These are phyloP conservation scores for Acanthiza pusilla DNA, from an alignment of 2,797 vertebrate species.

Conservation along the genomic window DNA sequence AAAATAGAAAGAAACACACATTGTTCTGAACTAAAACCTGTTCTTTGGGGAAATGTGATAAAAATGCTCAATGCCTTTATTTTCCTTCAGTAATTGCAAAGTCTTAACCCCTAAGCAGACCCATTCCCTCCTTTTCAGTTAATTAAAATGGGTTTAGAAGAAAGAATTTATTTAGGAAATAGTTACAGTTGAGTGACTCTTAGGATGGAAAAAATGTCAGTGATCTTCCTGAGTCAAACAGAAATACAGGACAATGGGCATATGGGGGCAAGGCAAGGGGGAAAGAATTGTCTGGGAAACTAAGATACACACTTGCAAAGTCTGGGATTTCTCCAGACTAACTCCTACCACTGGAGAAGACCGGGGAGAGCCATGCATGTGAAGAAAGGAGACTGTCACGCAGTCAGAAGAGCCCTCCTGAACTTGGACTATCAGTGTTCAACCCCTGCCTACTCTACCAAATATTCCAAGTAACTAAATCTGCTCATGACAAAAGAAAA, in stretches of 20 bases:
- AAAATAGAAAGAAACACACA: background rate
- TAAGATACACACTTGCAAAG: background rate
- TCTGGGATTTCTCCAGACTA: background rate
- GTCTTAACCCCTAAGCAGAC: background rate
- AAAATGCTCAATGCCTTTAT: background rate
- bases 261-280: background rate
- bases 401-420: background rate
- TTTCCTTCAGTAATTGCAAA: background rate
- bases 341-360: background rate
- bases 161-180: background rate
- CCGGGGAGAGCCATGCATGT: accelerated
- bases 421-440: background rate
- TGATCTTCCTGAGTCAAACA: background rate
- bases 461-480: background rate
- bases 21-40: background rate
- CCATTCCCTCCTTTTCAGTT: background rate
- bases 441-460: background rate
- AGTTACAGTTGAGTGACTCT: background rate
- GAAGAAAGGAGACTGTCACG: background rate
- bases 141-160: background rate
- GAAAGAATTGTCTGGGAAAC: background rate
- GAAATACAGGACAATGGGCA: background rate
- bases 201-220: background rate
- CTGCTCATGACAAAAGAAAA: background rate
- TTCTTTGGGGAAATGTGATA: background rate